A percentile compares a stretch with the other conserved stretches of the same genome.
Conservation (phyloP, 2,113 vertebrate genomes). For the Propithecus coquereli region DNA sequence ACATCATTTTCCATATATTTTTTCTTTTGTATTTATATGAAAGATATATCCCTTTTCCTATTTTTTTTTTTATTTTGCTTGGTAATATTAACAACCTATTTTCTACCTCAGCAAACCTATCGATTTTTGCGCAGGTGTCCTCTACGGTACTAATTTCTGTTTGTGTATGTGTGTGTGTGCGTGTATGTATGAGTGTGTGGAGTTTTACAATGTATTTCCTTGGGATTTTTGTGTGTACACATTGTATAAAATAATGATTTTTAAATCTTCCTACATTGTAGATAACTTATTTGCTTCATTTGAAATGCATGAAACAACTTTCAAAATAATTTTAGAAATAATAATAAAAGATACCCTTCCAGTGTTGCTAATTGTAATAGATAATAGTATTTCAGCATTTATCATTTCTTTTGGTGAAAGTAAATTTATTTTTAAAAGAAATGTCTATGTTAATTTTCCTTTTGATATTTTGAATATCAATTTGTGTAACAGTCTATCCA, state of each 20-base stretch:
- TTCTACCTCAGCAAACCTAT: not conserved
- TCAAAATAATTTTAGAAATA: not conserved
- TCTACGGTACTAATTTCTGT: not conserved
- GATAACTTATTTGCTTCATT: not conserved
- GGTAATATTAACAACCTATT: not conserved
- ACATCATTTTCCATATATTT: not conserved
- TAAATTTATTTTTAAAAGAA: not conserved
- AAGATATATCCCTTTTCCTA: not conserved
- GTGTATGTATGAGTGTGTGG: not conserved
- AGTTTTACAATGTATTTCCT: not conserved
- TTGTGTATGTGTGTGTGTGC: no score
- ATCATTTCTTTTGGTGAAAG: not conserved
- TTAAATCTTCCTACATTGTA: not conserved
- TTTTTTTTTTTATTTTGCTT: not conserved
- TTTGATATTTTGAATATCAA: not conserved
- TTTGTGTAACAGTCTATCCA: not conserved
- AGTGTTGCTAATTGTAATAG: not conserved
- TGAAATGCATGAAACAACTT: not conserved
- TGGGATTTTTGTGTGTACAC: not conserved
- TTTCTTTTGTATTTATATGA: not conserved
- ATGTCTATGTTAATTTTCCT: not conserved
- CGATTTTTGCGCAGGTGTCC: not conserved
- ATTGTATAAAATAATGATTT: not conserved
- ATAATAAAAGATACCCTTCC: not conserved
- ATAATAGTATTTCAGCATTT: not conserved